Conservation (phyloP, 2,888 invertebrate species). For the Calameuta pallipes region DNA sequence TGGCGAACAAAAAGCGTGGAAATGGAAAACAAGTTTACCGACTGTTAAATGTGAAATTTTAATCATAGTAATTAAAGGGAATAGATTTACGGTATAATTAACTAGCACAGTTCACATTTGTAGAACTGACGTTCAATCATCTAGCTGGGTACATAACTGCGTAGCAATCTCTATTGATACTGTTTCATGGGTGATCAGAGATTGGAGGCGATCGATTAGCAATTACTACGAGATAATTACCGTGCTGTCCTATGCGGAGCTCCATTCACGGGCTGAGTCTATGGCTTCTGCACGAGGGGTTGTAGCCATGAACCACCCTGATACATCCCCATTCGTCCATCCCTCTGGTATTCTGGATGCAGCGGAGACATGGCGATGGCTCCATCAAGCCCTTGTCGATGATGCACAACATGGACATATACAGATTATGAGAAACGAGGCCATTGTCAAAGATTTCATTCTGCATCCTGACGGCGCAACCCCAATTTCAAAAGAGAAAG, state of each 20-base stretch:
- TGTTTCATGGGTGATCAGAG: slow-evolving; percentile 45
- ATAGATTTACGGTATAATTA: not conserved
- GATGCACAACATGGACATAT: not conserved
- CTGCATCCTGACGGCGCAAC: not conserved
- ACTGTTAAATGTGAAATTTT: not conserved
- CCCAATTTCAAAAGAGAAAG: not conserved
- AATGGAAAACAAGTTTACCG: no score
- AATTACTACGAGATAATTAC: slow-evolving; percentile 55
- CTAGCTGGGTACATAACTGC: slow-evolving; percentile 13
- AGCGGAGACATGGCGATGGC: not conserved
- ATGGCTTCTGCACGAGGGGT: not conserved
- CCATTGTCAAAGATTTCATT: not conserved
- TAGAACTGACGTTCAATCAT: not conserved
- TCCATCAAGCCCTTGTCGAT: not conserved
- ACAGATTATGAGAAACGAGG: not conserved
- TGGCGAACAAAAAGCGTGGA: not conserved
- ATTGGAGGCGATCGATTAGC: slow-evolving; percentile 52
- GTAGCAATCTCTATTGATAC: slow-evolving; percentile 42
- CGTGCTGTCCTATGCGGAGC: slow-evolving; percentile 22
- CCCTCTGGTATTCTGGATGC: not conserved
- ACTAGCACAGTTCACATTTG: not conserved
- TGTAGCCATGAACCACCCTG: not conserved
- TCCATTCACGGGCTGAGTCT: slow-evolving; percentile 17
- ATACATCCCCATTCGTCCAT: not conserved
- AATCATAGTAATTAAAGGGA: not conserved